phyloP scores from a whole-genome alignment of 2,888 invertebrate genomes.

The Falcaria lacertinaria region DNA sequence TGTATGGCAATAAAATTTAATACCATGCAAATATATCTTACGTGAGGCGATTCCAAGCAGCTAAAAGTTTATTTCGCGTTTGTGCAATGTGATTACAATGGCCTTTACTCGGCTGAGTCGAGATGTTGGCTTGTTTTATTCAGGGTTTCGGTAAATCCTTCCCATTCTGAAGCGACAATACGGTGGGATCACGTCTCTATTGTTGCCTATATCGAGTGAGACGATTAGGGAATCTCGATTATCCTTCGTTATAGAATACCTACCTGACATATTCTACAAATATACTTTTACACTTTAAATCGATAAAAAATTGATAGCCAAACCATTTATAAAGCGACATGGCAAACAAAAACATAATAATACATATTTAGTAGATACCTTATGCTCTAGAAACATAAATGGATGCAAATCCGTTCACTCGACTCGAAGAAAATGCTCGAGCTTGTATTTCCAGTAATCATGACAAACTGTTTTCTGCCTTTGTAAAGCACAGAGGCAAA shows the following conservation, averaged over 20 bases:
- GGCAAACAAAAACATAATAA: too few relatives aligned
- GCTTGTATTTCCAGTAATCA: too few relatives aligned
- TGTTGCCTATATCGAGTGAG: conserved; percentile 62
- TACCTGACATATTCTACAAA: too few relatives aligned
- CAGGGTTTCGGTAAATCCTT: conserved; percentile 62
- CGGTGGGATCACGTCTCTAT: conserved; percentile 52
- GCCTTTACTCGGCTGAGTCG: conserved; percentile 53
- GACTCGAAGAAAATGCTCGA: too few relatives aligned
- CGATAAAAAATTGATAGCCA: too few relatives aligned
- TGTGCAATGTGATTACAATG: conserved; percentile 56
- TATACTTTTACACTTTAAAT: too few relatives aligned
- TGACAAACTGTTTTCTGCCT: too few relatives aligned
- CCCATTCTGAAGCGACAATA: conserved; percentile 65
- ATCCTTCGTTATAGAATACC: conserved; percentile 33
- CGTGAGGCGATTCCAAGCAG: conserved; percentile 12
- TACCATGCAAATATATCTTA: conserved; percentile 6
- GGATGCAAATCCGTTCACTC: too few relatives aligned
- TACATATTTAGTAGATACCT: too few relatives aligned
- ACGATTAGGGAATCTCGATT: conserved; percentile 65
- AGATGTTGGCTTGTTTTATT: conserved; percentile 63
- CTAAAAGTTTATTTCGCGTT: conserved; percentile 38
- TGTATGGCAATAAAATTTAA: conserved; percentile 4
- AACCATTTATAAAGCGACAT: too few relatives aligned
- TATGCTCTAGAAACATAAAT: too few relatives aligned
- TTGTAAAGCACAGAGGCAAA: too few relatives aligned